These are phyloP conservation scores for Drosophila parabipectinata DNA, from an alignment of 1,140 invertebrate genomes.

Conservation along the genomic window DNA sequence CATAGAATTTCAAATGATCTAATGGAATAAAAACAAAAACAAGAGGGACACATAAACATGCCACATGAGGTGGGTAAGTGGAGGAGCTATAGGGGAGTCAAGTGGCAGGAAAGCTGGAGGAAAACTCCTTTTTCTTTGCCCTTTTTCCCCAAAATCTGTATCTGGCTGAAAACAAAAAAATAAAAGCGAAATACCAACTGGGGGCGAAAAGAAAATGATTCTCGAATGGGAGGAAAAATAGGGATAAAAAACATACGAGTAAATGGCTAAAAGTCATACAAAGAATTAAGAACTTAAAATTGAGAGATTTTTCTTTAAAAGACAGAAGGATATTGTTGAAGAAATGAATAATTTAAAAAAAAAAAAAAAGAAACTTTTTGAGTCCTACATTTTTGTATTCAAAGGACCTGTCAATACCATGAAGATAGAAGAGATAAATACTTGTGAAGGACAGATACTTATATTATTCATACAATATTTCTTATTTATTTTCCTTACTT, in stretches of 20 bases:
- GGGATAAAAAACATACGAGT: background rate
- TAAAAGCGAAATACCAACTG: background rate
- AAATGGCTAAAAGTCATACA: background rate
- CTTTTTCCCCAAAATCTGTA: slow-evolving; percentile 1
- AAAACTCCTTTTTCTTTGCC: slow-evolving; percentile 19
- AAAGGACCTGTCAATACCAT: too few species aligned
- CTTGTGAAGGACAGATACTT: too few species aligned
- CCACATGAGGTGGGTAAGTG: slow-evolving; percentile 20
- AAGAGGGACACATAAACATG: slow-evolving; percentile 31
- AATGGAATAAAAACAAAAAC: slow-evolving; percentile 60
- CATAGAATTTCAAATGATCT: slow-evolving; percentile 77
- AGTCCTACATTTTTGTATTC: too few species aligned
- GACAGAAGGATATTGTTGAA: background rate
- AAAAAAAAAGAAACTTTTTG: background rate
- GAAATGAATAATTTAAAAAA: background rate
- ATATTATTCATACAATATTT: too few species aligned
- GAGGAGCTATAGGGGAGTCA: background rate
- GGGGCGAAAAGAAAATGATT: background rate
- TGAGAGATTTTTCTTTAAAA: background rate
- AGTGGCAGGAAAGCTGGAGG: slow-evolving; percentile 33
- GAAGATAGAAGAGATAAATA: too few species aligned
- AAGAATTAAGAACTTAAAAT: background rate
- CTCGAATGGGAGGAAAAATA: background rate
- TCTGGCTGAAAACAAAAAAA: slow-evolving; percentile 4
- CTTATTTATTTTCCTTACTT: too few species aligned